These are phyloP conservation scores for Nasonia longicornis DNA, from an alignment of 1,140 invertebrate species.

Conservation along the genomic window DNA sequence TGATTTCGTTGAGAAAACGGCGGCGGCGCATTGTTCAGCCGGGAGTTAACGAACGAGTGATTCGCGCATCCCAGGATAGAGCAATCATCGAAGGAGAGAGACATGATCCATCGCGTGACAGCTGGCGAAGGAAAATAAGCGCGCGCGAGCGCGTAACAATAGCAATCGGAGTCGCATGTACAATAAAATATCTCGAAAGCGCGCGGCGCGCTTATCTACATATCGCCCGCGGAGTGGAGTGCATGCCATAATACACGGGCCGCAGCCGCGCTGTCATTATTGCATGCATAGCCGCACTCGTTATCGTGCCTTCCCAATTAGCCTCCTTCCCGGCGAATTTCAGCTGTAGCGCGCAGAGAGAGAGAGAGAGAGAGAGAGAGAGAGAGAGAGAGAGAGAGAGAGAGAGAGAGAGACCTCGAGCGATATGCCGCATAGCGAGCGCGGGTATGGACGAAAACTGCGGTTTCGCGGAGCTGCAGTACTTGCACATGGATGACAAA, in stretches of 20 bases:
- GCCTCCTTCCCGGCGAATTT: conserved; percentile 48
- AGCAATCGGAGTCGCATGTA: conserved; percentile 13
- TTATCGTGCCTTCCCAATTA: conserved; percentile 54
- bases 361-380: too few relatives aligned
- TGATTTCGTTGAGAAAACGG: too few relatives aligned
- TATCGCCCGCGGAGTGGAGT: background rate
- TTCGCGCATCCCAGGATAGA: conserved; percentile 2
- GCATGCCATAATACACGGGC: background rate
- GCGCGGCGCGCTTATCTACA: background rate
- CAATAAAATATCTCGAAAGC: conserved; percentile 1
- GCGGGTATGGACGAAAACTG: too few relatives aligned
- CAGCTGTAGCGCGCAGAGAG: too few relatives aligned
- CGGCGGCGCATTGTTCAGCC: background rate
- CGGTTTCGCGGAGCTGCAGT: too few relatives aligned
- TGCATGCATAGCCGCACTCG: conserved; percentile 45
- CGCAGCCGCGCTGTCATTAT: conserved; percentile 11
- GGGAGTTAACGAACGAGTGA: background rate
- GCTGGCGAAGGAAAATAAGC: background rate
- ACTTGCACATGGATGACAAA: background rate
- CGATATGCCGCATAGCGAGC: too few relatives aligned
- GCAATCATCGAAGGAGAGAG: conserved; percentile 16
- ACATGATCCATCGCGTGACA: background rate
- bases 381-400: too few relatives aligned
- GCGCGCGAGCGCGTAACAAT: background rate
- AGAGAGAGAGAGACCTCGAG: too few relatives aligned